A percentile compares a stretch with the other conserved stretches of the same genome.
Conservation (phyloP, 2,113 vertebrate genomes). For the Verasper variegatus region DNA sequence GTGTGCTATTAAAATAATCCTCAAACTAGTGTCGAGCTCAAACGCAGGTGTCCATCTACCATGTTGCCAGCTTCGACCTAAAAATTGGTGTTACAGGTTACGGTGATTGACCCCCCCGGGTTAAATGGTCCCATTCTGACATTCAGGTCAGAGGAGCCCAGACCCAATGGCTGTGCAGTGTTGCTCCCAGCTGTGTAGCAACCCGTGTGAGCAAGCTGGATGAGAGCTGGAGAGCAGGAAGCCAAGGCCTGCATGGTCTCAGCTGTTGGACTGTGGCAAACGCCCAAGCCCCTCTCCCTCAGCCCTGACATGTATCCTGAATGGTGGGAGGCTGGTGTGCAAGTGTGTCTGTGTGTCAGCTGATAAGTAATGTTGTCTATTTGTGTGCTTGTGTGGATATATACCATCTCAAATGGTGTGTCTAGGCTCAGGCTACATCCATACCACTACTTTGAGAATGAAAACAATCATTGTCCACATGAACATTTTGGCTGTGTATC, state of each 20-base stretch:
- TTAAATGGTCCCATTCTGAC: conserved; percentile 19
- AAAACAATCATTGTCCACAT: no score
- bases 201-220: conserved; percentile 45
- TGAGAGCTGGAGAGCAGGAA: conserved; percentile 49
- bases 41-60: conserved; percentile 55
- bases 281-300: conserved; percentile 42
- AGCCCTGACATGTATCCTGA: conserved; percentile 66
- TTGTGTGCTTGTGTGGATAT: conserved; percentile 19
- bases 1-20: conserved; percentile 22
- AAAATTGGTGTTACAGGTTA: conserved; percentile 38
- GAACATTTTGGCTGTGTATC: no score
- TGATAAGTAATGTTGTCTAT: conserved; percentile 18
- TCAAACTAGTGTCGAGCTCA: conserved; percentile 25
- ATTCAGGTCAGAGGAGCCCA: conserved; percentile 46
- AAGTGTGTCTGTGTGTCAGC: conserved; percentile 17
- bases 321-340: conserved; percentile 26
- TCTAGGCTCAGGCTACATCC: no score
- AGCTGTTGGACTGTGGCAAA: conserved; percentile 56
- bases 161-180: not conserved
- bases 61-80: conserved; percentile 14
- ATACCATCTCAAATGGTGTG: not conserved
- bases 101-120: conserved; percentile 5
- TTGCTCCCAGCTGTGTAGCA: conserved; percentile 40
- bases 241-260: conserved; percentile 47
- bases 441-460: no score